Evolutionary conservation across 2,797 vertebrate species (phyloP).

Genomic region (Manis crassicaudata): DNA sequence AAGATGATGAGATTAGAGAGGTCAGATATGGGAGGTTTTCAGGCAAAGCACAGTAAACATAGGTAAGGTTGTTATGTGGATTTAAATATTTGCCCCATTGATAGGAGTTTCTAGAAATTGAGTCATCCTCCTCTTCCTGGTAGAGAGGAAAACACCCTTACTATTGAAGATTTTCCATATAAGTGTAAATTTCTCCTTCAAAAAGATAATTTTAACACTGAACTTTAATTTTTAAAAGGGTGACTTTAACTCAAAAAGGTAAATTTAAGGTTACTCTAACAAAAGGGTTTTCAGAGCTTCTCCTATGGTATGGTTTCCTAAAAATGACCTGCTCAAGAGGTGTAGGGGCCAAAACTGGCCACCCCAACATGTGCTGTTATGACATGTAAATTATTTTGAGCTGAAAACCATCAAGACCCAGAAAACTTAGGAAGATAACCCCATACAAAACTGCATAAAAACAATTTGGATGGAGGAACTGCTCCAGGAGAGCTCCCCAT

Average conservation of each 20-base stretch:
- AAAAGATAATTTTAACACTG: not conserved
- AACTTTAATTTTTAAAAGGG: too few species aligned
- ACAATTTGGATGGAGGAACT: too few species aligned
- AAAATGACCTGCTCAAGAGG: not conserved
- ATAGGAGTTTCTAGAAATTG: not conserved
- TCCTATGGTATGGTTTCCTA: not conserved
- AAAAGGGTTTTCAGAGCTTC: not conserved
- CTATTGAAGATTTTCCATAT: not conserved
- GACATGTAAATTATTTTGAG: too few species aligned
- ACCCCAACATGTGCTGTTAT: too few species aligned
- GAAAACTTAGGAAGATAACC: too few species aligned
- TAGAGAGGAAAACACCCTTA: not conserved
- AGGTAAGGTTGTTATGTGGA: not conserved
- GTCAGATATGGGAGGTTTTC: not conserved
- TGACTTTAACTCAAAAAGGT: too few species aligned
- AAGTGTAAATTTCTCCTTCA: not conserved
- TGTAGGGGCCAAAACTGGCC: too few species aligned
- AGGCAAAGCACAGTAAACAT: not conserved
- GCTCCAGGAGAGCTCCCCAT: too few species aligned
- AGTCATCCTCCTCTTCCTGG: not conserved
- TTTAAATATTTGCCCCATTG: not conserved
- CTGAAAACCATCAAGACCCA: too few species aligned
- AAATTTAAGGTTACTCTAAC: too few species aligned
- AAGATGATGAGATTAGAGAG: not conserved
- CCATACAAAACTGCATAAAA: too few species aligned